Evolutionary conservation across 2,797 vertebrate species (phyloP).

Genomic region (Scleropages formosus): DNA sequence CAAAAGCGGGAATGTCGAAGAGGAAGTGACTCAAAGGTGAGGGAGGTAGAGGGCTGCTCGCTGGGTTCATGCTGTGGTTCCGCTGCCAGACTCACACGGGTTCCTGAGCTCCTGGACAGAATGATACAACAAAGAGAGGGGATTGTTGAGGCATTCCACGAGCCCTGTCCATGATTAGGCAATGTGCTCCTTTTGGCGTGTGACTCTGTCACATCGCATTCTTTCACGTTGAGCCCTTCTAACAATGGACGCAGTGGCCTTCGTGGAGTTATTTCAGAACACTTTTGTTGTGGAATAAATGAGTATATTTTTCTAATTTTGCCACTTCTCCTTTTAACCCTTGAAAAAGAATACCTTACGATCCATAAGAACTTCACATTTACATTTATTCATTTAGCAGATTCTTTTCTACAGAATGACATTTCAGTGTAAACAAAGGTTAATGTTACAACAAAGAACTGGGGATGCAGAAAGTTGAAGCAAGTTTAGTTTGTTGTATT

Average conservation of each 20-base stretch:
- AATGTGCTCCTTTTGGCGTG: constrained; percentile 37
- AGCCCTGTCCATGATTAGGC: constrained; percentile 53
- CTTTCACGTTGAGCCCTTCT: background rate
- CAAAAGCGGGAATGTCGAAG: constrained; percentile 48
- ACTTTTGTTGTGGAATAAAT: constrained; percentile 17
- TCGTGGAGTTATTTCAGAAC: background rate
- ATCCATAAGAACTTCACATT: no score
- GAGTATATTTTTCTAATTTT: no score
- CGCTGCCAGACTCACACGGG: constrained; percentile 4
- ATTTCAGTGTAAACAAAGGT: no score
- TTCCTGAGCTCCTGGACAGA: constrained; percentile 38
- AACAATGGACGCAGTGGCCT: background rate
- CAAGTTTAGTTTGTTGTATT: no score
- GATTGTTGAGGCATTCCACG: constrained; percentile 57
- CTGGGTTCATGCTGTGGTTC: constrained; percentile 41
- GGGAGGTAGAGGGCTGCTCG: background rate
- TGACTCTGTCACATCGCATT: constrained; percentile 23
- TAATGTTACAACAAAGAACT: no score
- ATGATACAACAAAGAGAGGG: constrained; percentile 50
- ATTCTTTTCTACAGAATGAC: no score
- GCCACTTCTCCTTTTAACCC: no score
- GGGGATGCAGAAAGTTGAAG: no score
- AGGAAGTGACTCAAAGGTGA: constrained; percentile 68
- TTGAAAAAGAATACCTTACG: no score
- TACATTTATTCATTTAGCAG: no score